A percentile compares a stretch with the other conserved stretches of the same genome.
These are phyloP conservation scores for Oscheius onirici DNA, from an alignment of 2,888 invertebrate genomes.

Conservation along the genomic window DNA sequence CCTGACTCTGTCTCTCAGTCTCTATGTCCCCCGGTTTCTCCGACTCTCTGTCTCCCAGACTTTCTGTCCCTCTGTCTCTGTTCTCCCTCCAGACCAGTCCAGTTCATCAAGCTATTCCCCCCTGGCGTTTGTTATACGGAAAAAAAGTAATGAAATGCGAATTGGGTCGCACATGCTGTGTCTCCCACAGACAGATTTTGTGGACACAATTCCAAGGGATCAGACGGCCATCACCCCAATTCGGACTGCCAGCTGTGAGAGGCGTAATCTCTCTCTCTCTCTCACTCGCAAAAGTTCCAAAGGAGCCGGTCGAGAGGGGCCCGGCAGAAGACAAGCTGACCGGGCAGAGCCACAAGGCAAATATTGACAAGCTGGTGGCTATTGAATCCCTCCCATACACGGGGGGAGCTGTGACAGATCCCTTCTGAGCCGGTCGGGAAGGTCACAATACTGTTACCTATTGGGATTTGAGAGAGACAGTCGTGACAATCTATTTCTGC, in stretches of 20 bases:
- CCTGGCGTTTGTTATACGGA: neutral
- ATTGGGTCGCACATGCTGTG: neutral
- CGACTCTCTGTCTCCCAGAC: too few relatives aligned
- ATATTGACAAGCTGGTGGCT: constrained; percentile 25
- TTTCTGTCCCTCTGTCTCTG: too few relatives aligned
- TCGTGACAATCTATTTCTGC: too few relatives aligned
- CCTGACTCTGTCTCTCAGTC: too few relatives aligned
- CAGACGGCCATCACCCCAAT: constrained; percentile 14
- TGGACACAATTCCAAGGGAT: neutral
- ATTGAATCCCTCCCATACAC: constrained; percentile 22
- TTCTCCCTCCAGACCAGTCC: neutral
- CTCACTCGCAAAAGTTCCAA: neutral
- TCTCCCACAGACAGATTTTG: too few relatives aligned
- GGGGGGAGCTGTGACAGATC: constrained; percentile 24
- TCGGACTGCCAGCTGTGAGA: constrained; percentile 14
- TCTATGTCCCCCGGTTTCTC: too few relatives aligned
- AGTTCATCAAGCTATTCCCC: neutral
- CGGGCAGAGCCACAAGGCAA: constrained; percentile 22
- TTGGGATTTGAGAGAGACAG: neutral
- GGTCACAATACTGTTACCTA: neutral
- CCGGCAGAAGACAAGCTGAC: constrained; percentile 24
- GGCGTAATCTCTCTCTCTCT: constrained; percentile 2
- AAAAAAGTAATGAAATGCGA: constrained; percentile 16
- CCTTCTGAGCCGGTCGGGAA: neutral
- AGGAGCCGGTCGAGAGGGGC: constrained; percentile 14